Percentiles rank a stretch among this genome's conserved stretches.
Evolutionary conservation across 1,140 invertebrate genomes (phyloP).

Genomic region (Cyrtorhinus lividipennis): DNA sequence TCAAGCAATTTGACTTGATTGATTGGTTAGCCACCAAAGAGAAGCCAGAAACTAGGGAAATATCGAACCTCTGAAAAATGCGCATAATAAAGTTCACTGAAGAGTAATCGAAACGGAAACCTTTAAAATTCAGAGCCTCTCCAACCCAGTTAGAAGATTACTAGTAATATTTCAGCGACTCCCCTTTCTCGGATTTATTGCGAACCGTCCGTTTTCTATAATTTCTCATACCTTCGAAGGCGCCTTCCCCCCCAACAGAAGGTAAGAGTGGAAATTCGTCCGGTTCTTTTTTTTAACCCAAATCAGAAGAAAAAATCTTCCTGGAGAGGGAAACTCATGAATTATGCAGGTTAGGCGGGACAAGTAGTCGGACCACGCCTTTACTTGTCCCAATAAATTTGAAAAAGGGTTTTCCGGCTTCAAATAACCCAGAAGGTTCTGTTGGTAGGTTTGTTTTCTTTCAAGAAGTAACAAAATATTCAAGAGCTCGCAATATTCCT

Average conservation of each 20-base stretch:
- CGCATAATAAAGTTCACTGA: no score
- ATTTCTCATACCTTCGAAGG: background rate
- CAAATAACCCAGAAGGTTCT: background rate
- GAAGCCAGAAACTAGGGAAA: background rate
- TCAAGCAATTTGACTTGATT: background rate
- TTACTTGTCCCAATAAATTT: background rate
- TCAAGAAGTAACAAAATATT: background rate
- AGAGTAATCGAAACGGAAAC: background rate
- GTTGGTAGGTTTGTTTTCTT: background rate
- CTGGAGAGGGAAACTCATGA: background rate
- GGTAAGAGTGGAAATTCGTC: background rate
- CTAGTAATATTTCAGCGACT: background rate
- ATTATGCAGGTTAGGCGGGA: background rate
- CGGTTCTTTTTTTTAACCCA: background rate
- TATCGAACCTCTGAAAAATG: background rate
- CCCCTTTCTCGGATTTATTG: background rate
- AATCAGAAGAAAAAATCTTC: background rate
- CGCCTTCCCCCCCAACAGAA: background rate
- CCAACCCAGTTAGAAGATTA: background rate
- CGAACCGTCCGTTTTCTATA: background rate
- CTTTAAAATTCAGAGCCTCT: background rate
- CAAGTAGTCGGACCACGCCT: background rate
- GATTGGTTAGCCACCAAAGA: background rate
- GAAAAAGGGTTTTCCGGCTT: background rate
- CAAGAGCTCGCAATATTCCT: no score